Base-by-base conservation (phyloP, 2,888 invertebrate species). In the Ormia ochracea region DNA sequence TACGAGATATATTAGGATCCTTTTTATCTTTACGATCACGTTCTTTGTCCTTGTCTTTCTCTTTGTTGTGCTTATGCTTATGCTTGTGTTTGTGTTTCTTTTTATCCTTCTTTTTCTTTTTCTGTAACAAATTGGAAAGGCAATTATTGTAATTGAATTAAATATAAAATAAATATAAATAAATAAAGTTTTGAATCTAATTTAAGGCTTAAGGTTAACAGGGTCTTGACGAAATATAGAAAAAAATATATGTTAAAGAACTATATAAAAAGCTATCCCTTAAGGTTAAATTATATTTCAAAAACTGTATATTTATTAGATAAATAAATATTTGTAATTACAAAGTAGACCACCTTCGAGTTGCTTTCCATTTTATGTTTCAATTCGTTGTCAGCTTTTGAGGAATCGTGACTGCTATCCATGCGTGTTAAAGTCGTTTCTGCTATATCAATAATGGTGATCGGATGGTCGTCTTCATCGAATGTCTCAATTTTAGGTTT, bases 41-140 rank as follows among this genome's bases (percentile, higher is more conserved):
- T 10, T 90, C 90, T 41, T 90, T 90, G 33, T 93, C 92, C 76
- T 85, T 87, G 0, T 86, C 82, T 85, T 93, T 91, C 61, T 92
- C 95, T 87, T 96, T 95, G 84, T 96, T 96, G 87, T 96, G 95
- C 86, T 96, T 96, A 86, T 97, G 96, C 88, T 96, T 97, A 88
- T 97, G 96, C 87, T 97, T 97, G 84, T 95, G 94, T 45, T 94
- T 94, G 84, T 95, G 94, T 87, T 94, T 94, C 89, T 94, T 93
- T 90, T 95, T 94, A 54, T 94, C 93, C 84, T 95, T 94, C 87
- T 94, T 94, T 89, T 94, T 93, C 89, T 94, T 94, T 89, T 82
- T 82, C 82, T 82, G 4, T 1, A 28, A 26, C 6, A 19, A 66
- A 7, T 3, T 17, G 12, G 28, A n/a, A 28, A 38, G 17, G 10